These are phyloP conservation scores for Stegodyphus mimosarum DNA, from an alignment of 1,140 invertebrate genomes.

Conservation along the genomic window DNA sequence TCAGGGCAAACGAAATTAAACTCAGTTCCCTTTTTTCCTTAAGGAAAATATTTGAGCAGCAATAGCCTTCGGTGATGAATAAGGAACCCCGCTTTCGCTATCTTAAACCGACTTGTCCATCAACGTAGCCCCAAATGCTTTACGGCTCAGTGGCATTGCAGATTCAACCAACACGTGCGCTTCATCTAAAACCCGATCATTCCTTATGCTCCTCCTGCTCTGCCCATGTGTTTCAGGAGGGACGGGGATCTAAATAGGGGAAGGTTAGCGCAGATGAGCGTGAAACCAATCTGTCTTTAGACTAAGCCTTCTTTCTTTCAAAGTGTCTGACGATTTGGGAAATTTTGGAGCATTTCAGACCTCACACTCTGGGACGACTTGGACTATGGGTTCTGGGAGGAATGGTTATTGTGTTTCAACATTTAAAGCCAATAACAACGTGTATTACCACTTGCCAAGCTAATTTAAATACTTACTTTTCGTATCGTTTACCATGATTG, in stretches of 20 bases:
- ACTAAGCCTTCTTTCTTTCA: constrained; percentile 40
- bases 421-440: too few species aligned
- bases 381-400: neutral
- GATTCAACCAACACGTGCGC: constrained; percentile 46
- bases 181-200: constrained; percentile 1
- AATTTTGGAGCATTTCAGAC: constrained; percentile 42
- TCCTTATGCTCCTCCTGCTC: neutral
- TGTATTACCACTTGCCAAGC: too few species aligned
- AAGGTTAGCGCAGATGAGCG: neutral
- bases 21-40: neutral
- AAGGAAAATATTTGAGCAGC: constrained; percentile 34
- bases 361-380: constrained; percentile 23
- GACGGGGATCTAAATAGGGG: neutral
- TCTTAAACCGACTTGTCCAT: constrained; percentile 1
- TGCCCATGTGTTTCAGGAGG: constrained; percentile 25
- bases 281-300: constrained; percentile 30
- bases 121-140: constrained; percentile 34
- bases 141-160: constrained; percentile 11
- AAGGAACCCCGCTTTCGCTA: constrained; percentile 2
- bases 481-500: too few species aligned
- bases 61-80: constrained; percentile 19
- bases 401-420: too few species aligned
- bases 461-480: too few species aligned
- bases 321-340: neutral
- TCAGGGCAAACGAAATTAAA: neutral